A percentile compares a stretch with the other conserved stretches of the same genome.
These are phyloP conservation scores for Himalopsyche japonica DNA, from an alignment of 2,888 invertebrate species.

Conservation along the genomic window DNA sequence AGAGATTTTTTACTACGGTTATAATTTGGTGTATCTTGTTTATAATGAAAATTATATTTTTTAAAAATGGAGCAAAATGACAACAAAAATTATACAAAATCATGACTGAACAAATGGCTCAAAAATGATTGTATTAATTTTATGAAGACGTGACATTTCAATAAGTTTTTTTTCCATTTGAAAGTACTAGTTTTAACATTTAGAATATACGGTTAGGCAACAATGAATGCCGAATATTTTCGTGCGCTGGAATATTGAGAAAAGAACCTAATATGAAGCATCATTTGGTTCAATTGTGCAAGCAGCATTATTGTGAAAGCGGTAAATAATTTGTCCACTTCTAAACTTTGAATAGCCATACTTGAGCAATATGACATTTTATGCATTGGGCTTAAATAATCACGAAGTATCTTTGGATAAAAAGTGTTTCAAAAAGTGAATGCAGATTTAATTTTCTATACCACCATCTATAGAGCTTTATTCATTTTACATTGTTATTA, in stretches of 20 bases:
- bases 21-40: no score
- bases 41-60: no score
- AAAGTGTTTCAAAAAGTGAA: no score
- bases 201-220: background rate
- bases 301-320: constrained; percentile 16
- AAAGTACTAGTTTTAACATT: background rate
- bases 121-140: no score
- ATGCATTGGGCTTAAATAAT: background rate
- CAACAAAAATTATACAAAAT: no score
- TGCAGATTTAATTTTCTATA: no score
- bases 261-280: background rate
- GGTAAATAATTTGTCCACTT: constrained; percentile 38
- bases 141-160: no score
- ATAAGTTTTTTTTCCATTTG: background rate
- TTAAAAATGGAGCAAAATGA: no score
- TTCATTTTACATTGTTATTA: no score
- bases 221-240: background rate
- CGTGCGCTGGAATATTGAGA: background rate
- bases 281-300: constrained; percentile 1
- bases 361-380: constrained; percentile 25
- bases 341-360: constrained; percentile 18
- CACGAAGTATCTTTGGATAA: background rate
- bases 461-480: no score
- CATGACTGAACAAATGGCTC: no score
- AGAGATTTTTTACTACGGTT: no score